A percentile compares a stretch with the other conserved stretches of the same genome.
phyloP scores from a whole-genome alignment of 2,797 vertebrate genomes.

The Liasis olivaceus region DNA sequence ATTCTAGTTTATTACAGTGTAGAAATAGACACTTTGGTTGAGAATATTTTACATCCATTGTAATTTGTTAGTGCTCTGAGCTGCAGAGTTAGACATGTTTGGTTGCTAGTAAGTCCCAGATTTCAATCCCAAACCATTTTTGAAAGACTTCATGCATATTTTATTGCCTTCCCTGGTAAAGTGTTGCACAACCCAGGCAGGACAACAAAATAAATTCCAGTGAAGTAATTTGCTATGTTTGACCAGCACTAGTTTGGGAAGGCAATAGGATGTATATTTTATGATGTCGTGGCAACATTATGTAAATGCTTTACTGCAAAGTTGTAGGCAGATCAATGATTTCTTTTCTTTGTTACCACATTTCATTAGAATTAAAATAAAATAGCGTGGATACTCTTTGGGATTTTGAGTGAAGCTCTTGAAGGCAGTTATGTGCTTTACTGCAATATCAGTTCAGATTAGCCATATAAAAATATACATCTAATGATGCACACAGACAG shows the following conservation, averaged over 20 bases:
- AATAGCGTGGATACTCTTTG: neutral
- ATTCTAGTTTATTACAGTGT: neutral
- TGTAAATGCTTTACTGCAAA: neutral
- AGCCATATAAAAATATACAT: neutral
- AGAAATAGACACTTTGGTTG: neutral
- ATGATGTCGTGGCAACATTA: neutral
- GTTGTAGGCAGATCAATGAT: neutral
- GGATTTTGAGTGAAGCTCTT: neutral
- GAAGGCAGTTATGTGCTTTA: neutral
- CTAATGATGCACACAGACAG: neutral
- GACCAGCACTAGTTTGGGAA: neutral
- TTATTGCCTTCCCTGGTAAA: neutral
- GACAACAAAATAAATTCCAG: neutral
- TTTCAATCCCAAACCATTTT: neutral
- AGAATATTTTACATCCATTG: neutral
- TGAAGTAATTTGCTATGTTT: neutral
- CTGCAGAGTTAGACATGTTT: neutral
- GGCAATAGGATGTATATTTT: neutral
- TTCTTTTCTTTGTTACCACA: neutral
- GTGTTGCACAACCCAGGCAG: neutral
- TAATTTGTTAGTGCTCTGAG: neutral
- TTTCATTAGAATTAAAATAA: neutral
- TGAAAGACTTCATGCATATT: neutral
- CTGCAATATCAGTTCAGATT: neutral
- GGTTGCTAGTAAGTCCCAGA: neutral